Evolutionary conservation across 2,888 invertebrate species (phyloP).

Genomic region (Plagiodera versicolora): DNA sequence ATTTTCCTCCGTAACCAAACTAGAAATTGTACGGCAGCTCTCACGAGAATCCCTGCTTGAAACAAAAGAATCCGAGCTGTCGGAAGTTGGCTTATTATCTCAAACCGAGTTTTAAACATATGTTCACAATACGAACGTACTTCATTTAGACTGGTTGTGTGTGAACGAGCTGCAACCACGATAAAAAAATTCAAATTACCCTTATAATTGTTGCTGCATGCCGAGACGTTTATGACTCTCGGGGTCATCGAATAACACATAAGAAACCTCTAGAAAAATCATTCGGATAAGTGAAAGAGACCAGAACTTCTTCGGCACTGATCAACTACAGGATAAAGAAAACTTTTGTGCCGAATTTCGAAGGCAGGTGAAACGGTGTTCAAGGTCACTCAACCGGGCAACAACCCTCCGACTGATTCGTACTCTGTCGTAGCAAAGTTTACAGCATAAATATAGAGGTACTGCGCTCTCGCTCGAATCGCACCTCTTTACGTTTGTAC

Average conservation of each 20-base stretch:
- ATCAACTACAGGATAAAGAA: too few relatives aligned
- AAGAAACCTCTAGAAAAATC: not conserved
- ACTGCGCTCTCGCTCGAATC: too few relatives aligned
- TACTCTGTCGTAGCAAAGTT: too few relatives aligned
- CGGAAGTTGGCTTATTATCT: not conserved
- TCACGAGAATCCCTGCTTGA: not conserved
- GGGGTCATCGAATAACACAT: not conserved
- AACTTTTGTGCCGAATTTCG: too few relatives aligned
- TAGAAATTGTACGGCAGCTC: not conserved
- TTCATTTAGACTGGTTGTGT: not conserved
- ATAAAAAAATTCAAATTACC: not conserved
- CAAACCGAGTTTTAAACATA: too few relatives aligned
- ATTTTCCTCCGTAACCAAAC: not conserved
- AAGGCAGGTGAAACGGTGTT: slow-evolving; percentile 11
- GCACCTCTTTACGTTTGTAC: too few relatives aligned
- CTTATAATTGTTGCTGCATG: not conserved
- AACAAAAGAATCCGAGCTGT: not conserved
- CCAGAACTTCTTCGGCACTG: too few relatives aligned
- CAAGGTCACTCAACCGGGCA: slow-evolving; percentile 6
- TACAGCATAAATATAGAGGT: too few relatives aligned
- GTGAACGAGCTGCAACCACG: slow-evolving; percentile 3
- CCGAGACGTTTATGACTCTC: not conserved
- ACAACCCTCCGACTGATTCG: not conserved
- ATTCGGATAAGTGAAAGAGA: too few relatives aligned
- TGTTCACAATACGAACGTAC: not conserved